Percentiles rank a stretch among this genome's conserved stretches.
Evolutionary conservation across 2,888 invertebrate genomes (phyloP).

Genomic region (Epistrophella euchroma): DNA sequence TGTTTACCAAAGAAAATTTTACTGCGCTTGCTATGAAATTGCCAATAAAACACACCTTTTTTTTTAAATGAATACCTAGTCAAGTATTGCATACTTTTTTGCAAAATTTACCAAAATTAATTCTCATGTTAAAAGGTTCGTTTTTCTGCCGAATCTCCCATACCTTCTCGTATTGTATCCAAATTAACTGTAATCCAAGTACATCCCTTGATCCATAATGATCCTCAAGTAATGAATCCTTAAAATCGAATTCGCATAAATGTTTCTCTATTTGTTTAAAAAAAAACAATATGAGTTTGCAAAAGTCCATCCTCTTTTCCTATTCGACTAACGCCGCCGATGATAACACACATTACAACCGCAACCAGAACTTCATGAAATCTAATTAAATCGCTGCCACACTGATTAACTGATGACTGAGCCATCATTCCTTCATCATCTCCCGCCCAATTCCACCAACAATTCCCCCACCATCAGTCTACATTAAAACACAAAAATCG

Average conservation of each 20-base stretch:
- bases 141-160: no score
- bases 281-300: conserved; percentile 16
- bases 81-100: no score
- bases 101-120: no score
- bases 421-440: conserved; percentile 23
- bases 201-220: background rate
- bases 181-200: background rate
- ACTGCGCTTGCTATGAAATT: no score
- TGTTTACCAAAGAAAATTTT: no score
- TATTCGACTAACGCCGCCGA: background rate
- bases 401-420: conserved; percentile 74
- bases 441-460: background rate
- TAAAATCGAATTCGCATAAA: background rate
- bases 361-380: conserved; percentile 68
- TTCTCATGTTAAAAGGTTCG: no score
- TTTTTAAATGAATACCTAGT: no score
- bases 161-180: background rate
- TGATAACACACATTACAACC: conserved; percentile 58
- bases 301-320: conserved; percentile 9
- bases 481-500: conserved; percentile 52
- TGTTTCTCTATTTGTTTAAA: background rate
- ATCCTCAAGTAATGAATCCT: background rate
- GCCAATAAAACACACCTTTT: no score
- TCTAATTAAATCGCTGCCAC: conserved; percentile 73
- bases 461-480: background rate